Base-by-base conservation (phyloP, 2,113 vertebrate species). In the Macquaria ambigua region DNA sequence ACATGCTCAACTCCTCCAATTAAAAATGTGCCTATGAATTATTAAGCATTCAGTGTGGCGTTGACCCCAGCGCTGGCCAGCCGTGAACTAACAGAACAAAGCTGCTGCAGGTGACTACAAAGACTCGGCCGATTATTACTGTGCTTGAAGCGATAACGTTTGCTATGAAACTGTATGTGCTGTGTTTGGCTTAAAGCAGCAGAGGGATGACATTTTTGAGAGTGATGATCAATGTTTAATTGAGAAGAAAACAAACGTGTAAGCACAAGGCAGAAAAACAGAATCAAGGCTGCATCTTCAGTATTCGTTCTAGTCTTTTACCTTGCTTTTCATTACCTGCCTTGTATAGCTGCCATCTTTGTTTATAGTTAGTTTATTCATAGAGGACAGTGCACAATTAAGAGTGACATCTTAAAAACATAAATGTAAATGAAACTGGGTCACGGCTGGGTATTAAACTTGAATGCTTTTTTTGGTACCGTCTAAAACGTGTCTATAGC, bases 11-110 rank as follows among this genome's bases (percentile, higher is more conserved):
- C 67, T 62, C 81, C 46, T 61, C 85, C 79, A 85, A 86, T 87
- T 92, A 89, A 91, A 92, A 88, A 81, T 15, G n/a, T 79, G 83
- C 58, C 41, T 23, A 79, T 92, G 89, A 93, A 92, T 94, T 85
- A 92, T 91, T 91, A 83, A 91, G 80, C 68, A 31, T n/a, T 53
- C 70, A 69, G 77, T 25, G 85, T 56, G 81, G 69, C 6, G 74
- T 34, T 87, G 91, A 91, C 75, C 87, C 61, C 48, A 28, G 43
- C 14, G 14, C 70, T 46, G 81, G 71, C 58, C 86, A 71, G 74
- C 63, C 4, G 39, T 81, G 75, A 90, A 68, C 80, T 53, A 53
- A 74, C 43, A 20, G 74, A 68, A 59, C 64, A 82, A 90, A 86
- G 74, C 80, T 53, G 69, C 86, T 77, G 69, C 82, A 87, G 85